phyloP scores from a whole-genome alignment of 1,140 invertebrate species.

The Hormaphis cornu region DNA sequence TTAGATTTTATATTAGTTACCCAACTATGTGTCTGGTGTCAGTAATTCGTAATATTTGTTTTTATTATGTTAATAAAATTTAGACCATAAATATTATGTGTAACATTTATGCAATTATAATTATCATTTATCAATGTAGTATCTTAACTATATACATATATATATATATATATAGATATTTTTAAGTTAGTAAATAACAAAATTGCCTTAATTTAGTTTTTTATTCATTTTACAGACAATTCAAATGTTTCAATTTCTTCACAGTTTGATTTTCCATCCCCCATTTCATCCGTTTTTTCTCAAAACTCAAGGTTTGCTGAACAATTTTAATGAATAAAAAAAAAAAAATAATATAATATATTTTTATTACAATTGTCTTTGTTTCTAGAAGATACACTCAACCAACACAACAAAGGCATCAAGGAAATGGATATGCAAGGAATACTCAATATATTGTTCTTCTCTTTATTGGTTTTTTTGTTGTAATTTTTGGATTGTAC shows the following conservation, averaged over 20 bases:
- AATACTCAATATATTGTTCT: conserved; percentile 25
- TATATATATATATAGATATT: too few species aligned
- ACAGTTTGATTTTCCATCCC: conserved; percentile 17
- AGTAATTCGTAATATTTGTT: too few species aligned
- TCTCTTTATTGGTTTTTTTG: conserved; percentile 8
- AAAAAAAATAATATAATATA: background rate
- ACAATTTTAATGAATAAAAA: background rate
- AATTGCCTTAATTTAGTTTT: background rate
- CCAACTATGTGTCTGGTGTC: too few species aligned
- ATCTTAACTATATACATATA: too few species aligned
- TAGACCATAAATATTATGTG: too few species aligned
- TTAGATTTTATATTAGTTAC: too few species aligned
- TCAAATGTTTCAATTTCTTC: conserved; percentile 1
- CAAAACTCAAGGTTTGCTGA: conserved; percentile 22
- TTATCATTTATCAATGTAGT: too few species aligned
- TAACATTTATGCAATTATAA: too few species aligned
- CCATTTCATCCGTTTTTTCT: conserved; percentile 10
- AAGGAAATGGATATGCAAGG: conserved; percentile 4
- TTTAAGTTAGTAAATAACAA: too few species aligned
- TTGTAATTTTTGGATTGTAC: conserved; percentile 23
- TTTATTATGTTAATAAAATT: too few species aligned
- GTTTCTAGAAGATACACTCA: conserved; percentile 1
- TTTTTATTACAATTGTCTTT: background rate
- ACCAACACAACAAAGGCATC: conserved; percentile 7
- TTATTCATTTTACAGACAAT: background rate